phyloP scores from a whole-genome alignment of 2,888 invertebrate genomes.

The Heliconius aoede region DNA sequence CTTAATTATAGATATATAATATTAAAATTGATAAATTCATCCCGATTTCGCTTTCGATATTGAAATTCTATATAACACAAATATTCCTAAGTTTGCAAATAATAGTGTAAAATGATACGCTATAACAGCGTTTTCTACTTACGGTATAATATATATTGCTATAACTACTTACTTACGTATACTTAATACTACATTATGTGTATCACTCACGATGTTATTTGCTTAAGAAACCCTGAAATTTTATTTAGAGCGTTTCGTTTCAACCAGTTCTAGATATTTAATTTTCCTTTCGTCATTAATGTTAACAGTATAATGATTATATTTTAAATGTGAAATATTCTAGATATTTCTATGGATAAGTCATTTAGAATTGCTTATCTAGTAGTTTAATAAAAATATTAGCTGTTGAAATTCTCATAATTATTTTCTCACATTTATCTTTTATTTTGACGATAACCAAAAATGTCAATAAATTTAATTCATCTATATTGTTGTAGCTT shows the following conservation, averaged over 20 bases:
- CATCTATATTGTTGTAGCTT: slow-evolving; percentile 80
- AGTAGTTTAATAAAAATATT: not conserved
- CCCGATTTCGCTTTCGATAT: not conserved
- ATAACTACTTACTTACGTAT: not conserved
- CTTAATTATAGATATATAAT: too few species aligned
- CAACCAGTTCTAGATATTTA: slow-evolving; percentile 2
- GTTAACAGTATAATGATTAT: slow-evolving; percentile 1
- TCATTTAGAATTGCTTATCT: not conserved
- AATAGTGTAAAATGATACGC: too few species aligned
- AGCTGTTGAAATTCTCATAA: too few species aligned
- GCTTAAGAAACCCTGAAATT: slow-evolving; percentile 6
- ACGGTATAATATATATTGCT: too few species aligned
- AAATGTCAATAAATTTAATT: not conserved
- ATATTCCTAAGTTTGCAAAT: too few species aligned
- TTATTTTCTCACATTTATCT: not conserved
- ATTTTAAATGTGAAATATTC: not conserved
- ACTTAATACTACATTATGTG: not conserved
- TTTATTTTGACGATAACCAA: not conserved
- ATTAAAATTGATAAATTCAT: not conserved
- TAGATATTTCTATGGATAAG: not conserved
- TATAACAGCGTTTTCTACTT: too few species aligned
- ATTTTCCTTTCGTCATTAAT: not conserved
- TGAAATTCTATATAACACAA: too few species aligned
- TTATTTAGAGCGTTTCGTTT: slow-evolving; percentile 16
- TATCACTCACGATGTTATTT: slow-evolving; percentile 7